These are phyloP conservation scores for Porites evermanni DNA, from an alignment of 92 coral and sea anemone species.

Conservation along the genomic window DNA sequence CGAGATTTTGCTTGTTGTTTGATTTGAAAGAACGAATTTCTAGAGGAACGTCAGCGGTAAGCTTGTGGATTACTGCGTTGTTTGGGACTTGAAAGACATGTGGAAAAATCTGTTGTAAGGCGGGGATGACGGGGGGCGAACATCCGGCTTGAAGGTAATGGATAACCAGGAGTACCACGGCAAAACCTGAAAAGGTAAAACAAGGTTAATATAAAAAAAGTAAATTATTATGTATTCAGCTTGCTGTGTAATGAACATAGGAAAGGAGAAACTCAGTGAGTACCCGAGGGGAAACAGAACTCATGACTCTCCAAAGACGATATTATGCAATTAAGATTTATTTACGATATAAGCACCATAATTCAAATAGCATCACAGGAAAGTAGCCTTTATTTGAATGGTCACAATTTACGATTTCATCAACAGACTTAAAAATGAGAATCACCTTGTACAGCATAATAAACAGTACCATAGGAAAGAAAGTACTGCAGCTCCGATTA, in stretches of 20 bases:
- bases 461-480: no score
- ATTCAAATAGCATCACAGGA: no score
- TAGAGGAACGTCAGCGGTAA: conserved; percentile 16
- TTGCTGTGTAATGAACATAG: not conserved
- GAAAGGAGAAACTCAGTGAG: not conserved
- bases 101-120: conserved; percentile 39
- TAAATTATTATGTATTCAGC: not conserved
- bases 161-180: conserved; percentile 48
- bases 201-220: not conserved
- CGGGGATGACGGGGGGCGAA: conserved; percentile 34
- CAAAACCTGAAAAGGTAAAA: conserved; percentile 35
- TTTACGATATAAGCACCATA: no score
- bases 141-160: conserved; percentile 60
- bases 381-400: no score
- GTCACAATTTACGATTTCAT: no score
- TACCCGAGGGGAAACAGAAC: not conserved
- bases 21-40: conserved; percentile 45
- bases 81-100: conserved; percentile 16
- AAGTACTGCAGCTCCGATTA: not conserved
- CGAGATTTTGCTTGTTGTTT: conserved; percentile 67
- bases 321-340: no score
- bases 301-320: not conserved
- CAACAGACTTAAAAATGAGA: no score
- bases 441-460: no score
- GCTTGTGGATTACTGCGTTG: conserved; percentile 23